phyloP scores from a whole-genome alignment of 2,888 invertebrate species.

The Nowickia ferox region DNA sequence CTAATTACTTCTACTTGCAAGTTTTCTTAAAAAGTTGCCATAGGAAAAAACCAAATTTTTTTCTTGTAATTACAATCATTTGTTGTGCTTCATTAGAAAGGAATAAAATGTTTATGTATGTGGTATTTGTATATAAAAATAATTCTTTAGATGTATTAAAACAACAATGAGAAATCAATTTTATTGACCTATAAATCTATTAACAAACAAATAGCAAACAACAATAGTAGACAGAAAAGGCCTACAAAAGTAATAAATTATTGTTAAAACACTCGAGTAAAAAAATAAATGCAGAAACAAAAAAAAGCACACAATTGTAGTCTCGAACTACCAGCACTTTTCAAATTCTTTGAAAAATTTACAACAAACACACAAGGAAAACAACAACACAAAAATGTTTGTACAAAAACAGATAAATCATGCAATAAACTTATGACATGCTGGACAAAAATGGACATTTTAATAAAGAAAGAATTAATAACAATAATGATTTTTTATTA shows the following conservation, averaged over 20 bases:
- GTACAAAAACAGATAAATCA: slow-evolving; percentile 45
- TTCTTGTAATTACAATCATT: background rate
- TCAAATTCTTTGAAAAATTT: background rate
- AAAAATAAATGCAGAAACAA: background rate
- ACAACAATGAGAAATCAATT: slow-evolving; percentile 70
- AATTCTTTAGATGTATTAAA: background rate
- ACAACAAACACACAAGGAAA: background rate
- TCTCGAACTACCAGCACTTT: background rate
- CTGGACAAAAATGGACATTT: slow-evolving; percentile 12
- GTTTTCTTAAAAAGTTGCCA: background rate
- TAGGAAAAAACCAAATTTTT: background rate
- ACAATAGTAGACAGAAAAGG: slow-evolving; percentile 24
- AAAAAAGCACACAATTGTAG: background rate
- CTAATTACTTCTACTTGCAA: background rate
- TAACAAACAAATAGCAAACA: slow-evolving; percentile 55
- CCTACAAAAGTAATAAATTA: slow-evolving; percentile 64
- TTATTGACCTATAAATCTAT: slow-evolving; percentile 72
- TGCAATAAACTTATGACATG: slow-evolving; percentile 54
- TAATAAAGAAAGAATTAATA: slow-evolving; percentile 58
- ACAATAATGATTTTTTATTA: slow-evolving; percentile 38
- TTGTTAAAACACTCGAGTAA: slow-evolving; percentile 25
- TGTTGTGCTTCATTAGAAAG: background rate
- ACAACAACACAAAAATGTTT: background rate
- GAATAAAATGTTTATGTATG: background rate
- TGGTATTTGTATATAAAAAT: background rate